Percentiles rank a stretch among this genome's conserved stretches.
These are phyloP conservation scores for Portevinia maculata DNA, from an alignment of 2,888 invertebrate genomes.

Conservation along the genomic window DNA sequence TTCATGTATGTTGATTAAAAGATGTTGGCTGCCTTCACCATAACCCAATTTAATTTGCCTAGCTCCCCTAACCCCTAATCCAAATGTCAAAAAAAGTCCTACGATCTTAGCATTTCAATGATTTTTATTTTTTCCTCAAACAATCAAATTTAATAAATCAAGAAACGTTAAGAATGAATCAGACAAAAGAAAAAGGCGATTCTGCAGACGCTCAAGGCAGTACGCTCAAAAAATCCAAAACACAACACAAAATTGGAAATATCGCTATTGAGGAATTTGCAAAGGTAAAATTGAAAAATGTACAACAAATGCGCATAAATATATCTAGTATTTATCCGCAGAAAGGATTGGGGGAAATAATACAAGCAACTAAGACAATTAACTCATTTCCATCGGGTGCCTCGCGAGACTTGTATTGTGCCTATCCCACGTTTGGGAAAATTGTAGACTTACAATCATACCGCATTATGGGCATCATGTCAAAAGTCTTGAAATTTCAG, in stretches of 20 bases:
- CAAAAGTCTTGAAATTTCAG: constrained; percentile 84
- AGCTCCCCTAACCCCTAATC: no score
- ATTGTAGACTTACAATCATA: constrained; percentile 86
- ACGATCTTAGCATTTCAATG: background rate
- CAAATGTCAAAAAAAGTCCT: no score
- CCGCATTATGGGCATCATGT: constrained; percentile 86
- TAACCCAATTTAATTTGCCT: no score
- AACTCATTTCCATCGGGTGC: constrained; percentile 89
- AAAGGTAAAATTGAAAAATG: constrained; percentile 76
- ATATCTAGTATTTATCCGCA: constrained; percentile 53
- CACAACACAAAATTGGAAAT: constrained; percentile 59
- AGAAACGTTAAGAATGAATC: constrained; percentile 47
- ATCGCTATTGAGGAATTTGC: constrained; percentile 77
- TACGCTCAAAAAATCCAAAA: constrained; percentile 31
- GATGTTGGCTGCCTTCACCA: no score
- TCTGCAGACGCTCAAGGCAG: background rate
- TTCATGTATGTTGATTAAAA: no score
- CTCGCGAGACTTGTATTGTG: constrained; percentile 89
- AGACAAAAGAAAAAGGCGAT: constrained; percentile 12
- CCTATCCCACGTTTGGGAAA: constrained; percentile 89
- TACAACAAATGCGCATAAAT: background rate
- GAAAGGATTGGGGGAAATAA: constrained; percentile 86
- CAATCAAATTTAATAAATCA: constrained; percentile 8
- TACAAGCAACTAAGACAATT: constrained; percentile 87
- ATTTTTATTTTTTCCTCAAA: constrained; percentile 1